phyloP scores from a whole-genome alignment of 2,888 invertebrate genomes.

The Callyntrura guangdongensis region DNA sequence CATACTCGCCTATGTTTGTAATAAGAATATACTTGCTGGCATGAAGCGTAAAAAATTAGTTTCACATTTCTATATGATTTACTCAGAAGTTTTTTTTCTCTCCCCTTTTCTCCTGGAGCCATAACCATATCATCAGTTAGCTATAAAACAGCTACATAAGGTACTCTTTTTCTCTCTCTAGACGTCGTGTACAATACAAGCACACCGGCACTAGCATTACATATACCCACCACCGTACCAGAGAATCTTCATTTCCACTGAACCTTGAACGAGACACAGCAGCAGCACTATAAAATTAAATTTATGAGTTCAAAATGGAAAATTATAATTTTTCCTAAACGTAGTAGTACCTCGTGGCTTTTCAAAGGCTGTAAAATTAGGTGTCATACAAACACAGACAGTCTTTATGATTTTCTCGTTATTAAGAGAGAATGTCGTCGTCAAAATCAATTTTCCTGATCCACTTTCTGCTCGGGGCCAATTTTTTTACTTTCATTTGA shows the following conservation, averaged over 20 bases:
- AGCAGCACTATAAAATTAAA: slow-evolving; percentile 51
- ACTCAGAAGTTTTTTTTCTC: slow-evolving; percentile 27
- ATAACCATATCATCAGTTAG: slow-evolving; percentile 30
- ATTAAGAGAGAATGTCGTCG: background rate
- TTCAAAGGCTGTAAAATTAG: too few relatives aligned
- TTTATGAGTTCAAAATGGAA: slow-evolving; percentile 45
- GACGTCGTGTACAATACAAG: background rate
- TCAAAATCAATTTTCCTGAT: slow-evolving; percentile 31
- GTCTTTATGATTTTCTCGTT: background rate
- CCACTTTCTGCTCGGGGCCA: background rate
- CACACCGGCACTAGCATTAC: background rate
- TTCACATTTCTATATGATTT: slow-evolving; percentile 65
- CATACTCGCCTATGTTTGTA: background rate
- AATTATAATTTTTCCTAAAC: slow-evolving; percentile 46
- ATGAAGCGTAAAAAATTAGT: slow-evolving; percentile 77
- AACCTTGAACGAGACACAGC: slow-evolving; percentile 19
- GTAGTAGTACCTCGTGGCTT: too few relatives aligned
- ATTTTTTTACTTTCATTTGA: slow-evolving; percentile 45
- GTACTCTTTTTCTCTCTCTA: too few relatives aligned
- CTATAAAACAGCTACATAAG: background rate
- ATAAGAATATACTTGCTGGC: slow-evolving; percentile 24
- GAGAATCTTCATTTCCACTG: slow-evolving; percentile 30
- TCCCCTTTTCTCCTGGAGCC: background rate
- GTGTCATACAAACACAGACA: background rate
- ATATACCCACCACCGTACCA: slow-evolving; percentile 17